A percentile compares a stretch with the other conserved stretches of the same genome.
These are phyloP conservation scores for Phaedon cochleariae DNA, from an alignment of 2,888 invertebrate species.

Conservation along the genomic window DNA sequence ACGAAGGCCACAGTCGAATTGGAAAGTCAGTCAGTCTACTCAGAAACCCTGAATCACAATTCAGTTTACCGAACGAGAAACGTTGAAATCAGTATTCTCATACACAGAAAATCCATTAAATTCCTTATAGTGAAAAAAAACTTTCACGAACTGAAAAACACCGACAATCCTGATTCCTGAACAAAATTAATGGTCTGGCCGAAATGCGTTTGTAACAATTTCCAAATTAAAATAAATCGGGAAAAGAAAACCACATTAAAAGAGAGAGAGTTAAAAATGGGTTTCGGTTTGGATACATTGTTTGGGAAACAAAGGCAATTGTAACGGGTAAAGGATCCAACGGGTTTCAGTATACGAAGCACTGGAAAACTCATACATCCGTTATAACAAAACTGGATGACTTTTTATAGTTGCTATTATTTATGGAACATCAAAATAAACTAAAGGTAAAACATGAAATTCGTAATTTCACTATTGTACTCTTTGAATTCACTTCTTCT, in stretches of 20 bases:
- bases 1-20: no score
- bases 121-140: constrained; percentile 24
- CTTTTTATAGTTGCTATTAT: no score
- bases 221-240: constrained; percentile 47
- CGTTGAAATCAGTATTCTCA: constrained; percentile 14
- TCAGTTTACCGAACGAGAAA: neutral
- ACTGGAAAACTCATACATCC: neutral
- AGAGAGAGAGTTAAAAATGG: constrained; percentile 42
- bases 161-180: constrained; percentile 34
- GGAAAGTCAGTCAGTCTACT: neutral
- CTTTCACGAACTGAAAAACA: constrained; percentile 26
- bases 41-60: neutral
- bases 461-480: no score
- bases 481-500: no score
- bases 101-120: constrained; percentile 35
- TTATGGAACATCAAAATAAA: no score
- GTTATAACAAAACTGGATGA: no score
- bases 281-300: constrained; percentile 35
- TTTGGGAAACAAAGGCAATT: constrained; percentile 43
- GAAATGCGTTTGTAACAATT: constrained; percentile 41
- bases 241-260: constrained; percentile 46
- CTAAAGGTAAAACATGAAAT: no score
- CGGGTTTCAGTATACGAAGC: neutral
- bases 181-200: constrained; percentile 38
- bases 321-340: neutral